phyloP scores from a whole-genome alignment of 1,140 invertebrate genomes.

The Trichonephila clavata region DNA sequence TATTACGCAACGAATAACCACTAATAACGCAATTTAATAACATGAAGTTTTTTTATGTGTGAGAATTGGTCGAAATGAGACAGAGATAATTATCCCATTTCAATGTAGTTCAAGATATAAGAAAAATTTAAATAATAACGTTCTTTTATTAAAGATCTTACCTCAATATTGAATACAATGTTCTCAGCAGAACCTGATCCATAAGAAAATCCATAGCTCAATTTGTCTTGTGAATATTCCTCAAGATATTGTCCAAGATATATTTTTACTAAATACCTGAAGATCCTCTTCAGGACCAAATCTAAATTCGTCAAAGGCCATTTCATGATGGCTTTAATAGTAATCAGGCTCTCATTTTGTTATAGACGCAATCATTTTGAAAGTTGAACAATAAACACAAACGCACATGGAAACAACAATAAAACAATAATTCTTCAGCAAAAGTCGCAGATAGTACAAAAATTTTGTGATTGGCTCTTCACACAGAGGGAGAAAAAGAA shows the following conservation, averaged over 20 bases:
- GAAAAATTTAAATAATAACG: too few relatives aligned
- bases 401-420: conserved; percentile 12
- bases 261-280: conserved; percentile 40
- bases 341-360: neutral
- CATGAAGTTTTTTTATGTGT: too few relatives aligned
- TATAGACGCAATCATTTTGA: neutral
- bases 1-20: too few relatives aligned
- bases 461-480: too few relatives aligned
- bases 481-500: too few relatives aligned
- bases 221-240: conserved; percentile 38
- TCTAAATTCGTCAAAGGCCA: neutral
- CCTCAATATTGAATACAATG: conserved; percentile 33
- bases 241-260: conserved; percentile 59
- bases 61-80: too few relatives aligned
- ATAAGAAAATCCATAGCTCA: conserved; percentile 1
- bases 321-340: conserved; percentile 10
- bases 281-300: conserved; percentile 8
- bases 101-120: too few relatives aligned
- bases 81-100: too few relatives aligned
- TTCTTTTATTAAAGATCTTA: neutral
- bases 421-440: too few relatives aligned
- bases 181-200: conserved; percentile 48
- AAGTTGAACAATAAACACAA: conserved; percentile 15
- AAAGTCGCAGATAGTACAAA: too few relatives aligned
- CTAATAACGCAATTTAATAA: too few relatives aligned